A percentile compares a stretch with the other conserved stretches of the same genome.
Evolutionary conservation across 1,140 invertebrate species (phyloP).

Genomic region (Anastrepha ludens): DNA sequence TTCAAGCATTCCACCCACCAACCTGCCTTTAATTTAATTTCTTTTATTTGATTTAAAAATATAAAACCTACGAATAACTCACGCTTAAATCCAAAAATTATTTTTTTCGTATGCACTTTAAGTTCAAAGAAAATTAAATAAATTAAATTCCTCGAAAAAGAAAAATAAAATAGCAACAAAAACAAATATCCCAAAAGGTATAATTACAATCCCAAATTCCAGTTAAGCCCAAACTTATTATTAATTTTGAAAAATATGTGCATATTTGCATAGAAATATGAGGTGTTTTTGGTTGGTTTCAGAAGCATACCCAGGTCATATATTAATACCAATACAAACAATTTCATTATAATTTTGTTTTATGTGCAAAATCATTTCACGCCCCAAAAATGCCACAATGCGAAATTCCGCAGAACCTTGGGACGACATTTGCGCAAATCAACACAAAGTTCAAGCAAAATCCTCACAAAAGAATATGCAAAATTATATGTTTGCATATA

Average conservation of each 20-base stretch:
- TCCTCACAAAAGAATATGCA: background rate
- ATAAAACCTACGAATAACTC: no score
- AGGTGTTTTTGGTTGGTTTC: background rate
- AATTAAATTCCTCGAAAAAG: background rate
- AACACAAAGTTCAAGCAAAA: conserved; percentile 23
- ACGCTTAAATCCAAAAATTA: no score
- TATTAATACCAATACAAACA: background rate
- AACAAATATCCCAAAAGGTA: background rate
- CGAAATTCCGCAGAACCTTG: conserved; percentile 10
- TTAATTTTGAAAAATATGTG: background rate
- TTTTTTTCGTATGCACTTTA: no score
- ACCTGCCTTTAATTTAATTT: no score
- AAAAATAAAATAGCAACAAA: background rate
- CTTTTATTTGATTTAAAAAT: no score
- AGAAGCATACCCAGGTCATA: background rate
- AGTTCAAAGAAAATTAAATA: no score
- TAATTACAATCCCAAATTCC: conserved; percentile 16
- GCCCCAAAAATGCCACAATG: conserved; percentile 37
- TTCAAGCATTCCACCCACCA: no score
- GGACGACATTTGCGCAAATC: background rate
- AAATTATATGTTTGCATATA: conserved; percentile 28
- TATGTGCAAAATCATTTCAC: conserved; percentile 37
- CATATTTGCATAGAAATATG: background rate
- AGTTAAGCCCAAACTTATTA: conserved; percentile 11
- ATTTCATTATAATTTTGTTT: background rate